Evolutionary conservation across 2,797 vertebrate species (phyloP), one percentile per base, ranked within the genome.

Genomic region (Chelidonichthys spinosus): DNA sequence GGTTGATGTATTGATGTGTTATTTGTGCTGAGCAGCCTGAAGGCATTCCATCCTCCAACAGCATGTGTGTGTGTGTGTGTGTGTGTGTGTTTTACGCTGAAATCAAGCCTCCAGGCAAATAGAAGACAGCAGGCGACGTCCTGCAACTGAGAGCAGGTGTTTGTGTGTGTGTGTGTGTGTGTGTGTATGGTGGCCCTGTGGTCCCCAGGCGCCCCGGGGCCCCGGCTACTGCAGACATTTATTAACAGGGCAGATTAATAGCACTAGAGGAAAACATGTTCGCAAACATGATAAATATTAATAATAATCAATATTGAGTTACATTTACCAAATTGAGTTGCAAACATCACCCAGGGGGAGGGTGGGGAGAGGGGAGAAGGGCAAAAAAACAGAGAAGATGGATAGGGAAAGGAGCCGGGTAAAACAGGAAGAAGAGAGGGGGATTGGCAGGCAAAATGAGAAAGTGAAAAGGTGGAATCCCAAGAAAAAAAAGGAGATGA

Each of bases 241-340:
- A 95, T 95, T 95, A 96, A 95, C 95, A 93, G 87, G 73, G 91
- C 94, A 95, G 96, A 97, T 97, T 96, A 97, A 97, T 95, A 96
- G 96, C 93, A 77, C 90, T 42, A 76, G 92, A 94, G 84, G 94
- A 95, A 94, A 95, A 95, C 93, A 69, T 94, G 93, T 91, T 95
- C 93, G 84, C 94, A 94, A 96, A 95, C 95, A 94, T 84, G 94
- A 96, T 95, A 93, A 96, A 96, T 96, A 97, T 96, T 97, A 96
- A 97, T 96, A 97, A 96, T 95, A 96, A 97, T 97, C 96, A 95
- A 96, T 97, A 93, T 88, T 86, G 89, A 93, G 95, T 96, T 95
- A 91, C 93, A 93, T 93, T 94, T 95, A 91, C 95, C 90, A 94
- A 92, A 92, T 90, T 90, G 92, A 90, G 89, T 94, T 90, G 69